Conservation (phyloP, 2,888 invertebrate species). For the Lasioglossum zephyrum region DNA sequence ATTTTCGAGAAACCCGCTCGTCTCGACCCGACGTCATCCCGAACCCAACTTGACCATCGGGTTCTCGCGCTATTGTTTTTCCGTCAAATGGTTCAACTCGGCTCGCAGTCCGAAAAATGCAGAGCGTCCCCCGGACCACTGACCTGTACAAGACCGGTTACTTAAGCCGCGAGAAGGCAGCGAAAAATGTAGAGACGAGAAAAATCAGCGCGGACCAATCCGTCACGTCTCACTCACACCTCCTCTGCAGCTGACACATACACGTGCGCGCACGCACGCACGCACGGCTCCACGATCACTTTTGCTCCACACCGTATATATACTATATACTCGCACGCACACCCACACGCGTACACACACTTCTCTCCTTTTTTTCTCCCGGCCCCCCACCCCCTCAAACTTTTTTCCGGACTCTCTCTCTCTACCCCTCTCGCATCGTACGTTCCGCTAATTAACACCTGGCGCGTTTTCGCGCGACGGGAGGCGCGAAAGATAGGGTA, state of each 20-base stretch:
- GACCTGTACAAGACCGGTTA: slow-evolving; percentile 57
- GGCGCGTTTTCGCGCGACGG: slow-evolving; percentile 42
- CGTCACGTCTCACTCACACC: slow-evolving; percentile 65
- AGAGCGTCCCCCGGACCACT: slow-evolving; percentile 48
- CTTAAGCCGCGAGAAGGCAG: slow-evolving; percentile 38
- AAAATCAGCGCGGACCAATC: slow-evolving; percentile 57
- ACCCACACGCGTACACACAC: slow-evolving; percentile 47
- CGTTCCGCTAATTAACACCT: slow-evolving; percentile 67
- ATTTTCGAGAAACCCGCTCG: background rate
- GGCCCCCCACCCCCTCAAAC: background rate
- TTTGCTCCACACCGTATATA: slow-evolving; percentile 16
- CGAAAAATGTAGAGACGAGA: slow-evolving; percentile 47
- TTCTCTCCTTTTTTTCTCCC: background rate
- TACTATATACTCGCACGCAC: background rate
- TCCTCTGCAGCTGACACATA: slow-evolving; percentile 61
- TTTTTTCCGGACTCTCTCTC: slow-evolving; percentile 33
- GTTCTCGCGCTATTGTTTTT: slow-evolving; percentile 18
- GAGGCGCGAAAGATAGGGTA: slow-evolving; percentile 38
- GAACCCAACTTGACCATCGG: background rate
- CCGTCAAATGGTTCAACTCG: slow-evolving; percentile 32
- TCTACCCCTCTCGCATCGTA: slow-evolving; percentile 38
- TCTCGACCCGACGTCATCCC: too few species aligned
- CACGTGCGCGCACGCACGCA: slow-evolving; percentile 20
- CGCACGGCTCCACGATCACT: slow-evolving; percentile 14
- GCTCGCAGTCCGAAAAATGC: slow-evolving; percentile 38